Conservation (phyloP, 2,888 invertebrate species). For the Phyllotreta cruciferae region DNA sequence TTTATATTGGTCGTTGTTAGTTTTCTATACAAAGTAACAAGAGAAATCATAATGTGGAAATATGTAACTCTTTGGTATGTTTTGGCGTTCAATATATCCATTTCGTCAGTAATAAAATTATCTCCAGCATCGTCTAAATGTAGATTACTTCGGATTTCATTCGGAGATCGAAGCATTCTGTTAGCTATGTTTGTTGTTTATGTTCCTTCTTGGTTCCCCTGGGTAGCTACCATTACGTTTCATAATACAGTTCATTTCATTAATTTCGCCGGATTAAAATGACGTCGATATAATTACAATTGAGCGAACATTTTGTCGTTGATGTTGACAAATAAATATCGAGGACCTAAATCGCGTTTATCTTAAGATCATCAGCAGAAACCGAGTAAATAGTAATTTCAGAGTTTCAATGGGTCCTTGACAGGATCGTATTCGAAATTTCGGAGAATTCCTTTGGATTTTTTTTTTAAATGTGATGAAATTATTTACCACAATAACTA, state of each 20-base stretch:
- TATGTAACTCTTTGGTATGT: no score
- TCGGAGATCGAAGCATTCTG: no score
- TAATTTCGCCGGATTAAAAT: conserved; percentile 2
- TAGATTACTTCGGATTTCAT: no score
- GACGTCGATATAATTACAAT: conserved; percentile 11
- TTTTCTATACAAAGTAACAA: no score
- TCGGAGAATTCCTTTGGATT: no score
- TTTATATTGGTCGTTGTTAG: no score
- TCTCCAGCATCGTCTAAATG: no score
- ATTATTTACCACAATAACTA: no score
- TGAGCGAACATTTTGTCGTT: conserved; percentile 16
- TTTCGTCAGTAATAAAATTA: no score
- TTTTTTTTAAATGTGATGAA: no score
- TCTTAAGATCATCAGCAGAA: conserved; percentile 15
- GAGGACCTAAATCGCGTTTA: conserved; percentile 5
- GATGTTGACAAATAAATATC: conserved; percentile 13
- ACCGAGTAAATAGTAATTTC: conserved; percentile 15
- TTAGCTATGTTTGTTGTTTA: not conserved
- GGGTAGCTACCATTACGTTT: conserved; percentile 3
- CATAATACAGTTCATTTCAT: conserved; percentile 8
- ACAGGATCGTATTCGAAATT: not conserved
- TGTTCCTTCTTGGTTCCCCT: not conserved
- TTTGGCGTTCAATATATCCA: no score
- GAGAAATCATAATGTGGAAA: no score
- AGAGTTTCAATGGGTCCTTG: not conserved